Base-by-base conservation (phyloP, 2,888 invertebrate species). In the Metalampra italica region DNA sequence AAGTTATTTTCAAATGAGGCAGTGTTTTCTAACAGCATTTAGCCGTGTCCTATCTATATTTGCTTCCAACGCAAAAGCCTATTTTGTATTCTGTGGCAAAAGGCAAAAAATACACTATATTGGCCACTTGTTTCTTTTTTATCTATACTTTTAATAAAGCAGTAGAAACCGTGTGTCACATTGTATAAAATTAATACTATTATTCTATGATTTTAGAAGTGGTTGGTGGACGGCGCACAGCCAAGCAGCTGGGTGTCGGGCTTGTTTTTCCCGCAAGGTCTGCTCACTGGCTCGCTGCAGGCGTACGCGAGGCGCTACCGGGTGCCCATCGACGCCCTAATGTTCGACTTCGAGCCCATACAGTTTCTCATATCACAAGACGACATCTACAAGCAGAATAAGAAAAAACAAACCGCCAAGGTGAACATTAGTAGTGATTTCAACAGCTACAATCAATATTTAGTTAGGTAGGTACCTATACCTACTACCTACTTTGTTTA, bases 191-290 rank as follows among this genome's bases (percentile, higher is more conserved):
- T n/a, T n/a, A n/a, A n/a, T n/a, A n/a, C n/a, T n/a, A n/a, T n/a
- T n/a, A n/a, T n/a, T n/a, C n/a, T n/a, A n/a, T n/a, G n/a, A n/a
- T 53, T 79, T 49, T 78, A 93, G 93, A 92, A 87, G 61, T 97
- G 94, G 95, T 82, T 94, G 15, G 72, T 91, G 47, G 90, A 92
- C 4, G 94, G 94, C 0, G 92, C 92, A 45, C 97, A 97, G 30
- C 90, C 91, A 2, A 95, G 96, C 29, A 97, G 94, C 78, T 98
- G 98, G 98, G 89, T 98, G 47, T 96, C 97, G 47, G 98, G 97
- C 0, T 93, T 98, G 68, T 98, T 95, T 82, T 98, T 98, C 77
- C 97, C 97, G 0, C 97, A 98, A 89, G 97, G 97, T 7, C 94
- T 98, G 75, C 91, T 98, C 49, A 98, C 98, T 0, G 97, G 97